Evolutionary conservation across 2,113 vertebrate species (phyloP), one percentile per base, ranked within the genome.

Genomic region (Tachysurus fulvidraco): DNA sequence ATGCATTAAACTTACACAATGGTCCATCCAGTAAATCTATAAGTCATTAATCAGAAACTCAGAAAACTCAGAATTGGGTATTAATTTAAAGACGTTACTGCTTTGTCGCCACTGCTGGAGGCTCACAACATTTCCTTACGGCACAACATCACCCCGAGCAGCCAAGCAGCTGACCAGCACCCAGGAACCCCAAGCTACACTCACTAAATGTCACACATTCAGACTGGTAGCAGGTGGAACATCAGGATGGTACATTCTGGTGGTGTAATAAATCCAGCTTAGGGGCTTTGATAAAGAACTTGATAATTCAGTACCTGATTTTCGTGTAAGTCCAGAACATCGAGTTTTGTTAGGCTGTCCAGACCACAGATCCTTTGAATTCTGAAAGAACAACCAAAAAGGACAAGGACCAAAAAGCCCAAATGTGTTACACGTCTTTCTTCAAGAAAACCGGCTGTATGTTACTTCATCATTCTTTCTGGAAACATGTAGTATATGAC

Each of bases 291-390:
- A 78, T 36, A 30, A 83, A 74, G 19, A 50, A 67, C 54, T 28
- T 14, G 16, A 83, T 25, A 52, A 59, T 21, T 76, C n/a, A 9
- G 83, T 95, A 99, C 98, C 98, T 99, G 96, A 94, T 99, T 99
- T 91, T 95, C 96, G 90, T 99, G 98, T 67, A 99, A 95, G 90
- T 99, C 98, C 93, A 99, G 93, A 73, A 98, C 95, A 89, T 97
- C 96, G 44, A 99, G 96, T 89, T 93, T 96, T 90, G 92, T 94
- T 82, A 99, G 92, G 83, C 90, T 94, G 60, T 96, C 97, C 92
- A 99, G 90, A 90, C 95, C 96, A 87, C 95, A 93, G 78, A 99
- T 98, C 89, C 94, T 97, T 90, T 94, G 95, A 91, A 99, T 97
- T 94, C 98, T 99, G 93, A 82, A 95, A 95, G 1, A 88, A 19